Evolutionary conservation across 2,797 vertebrate genomes (phyloP), one percentile per base, ranked within the genome.

Genomic region (Melanogrammus aeglefinus): DNA sequence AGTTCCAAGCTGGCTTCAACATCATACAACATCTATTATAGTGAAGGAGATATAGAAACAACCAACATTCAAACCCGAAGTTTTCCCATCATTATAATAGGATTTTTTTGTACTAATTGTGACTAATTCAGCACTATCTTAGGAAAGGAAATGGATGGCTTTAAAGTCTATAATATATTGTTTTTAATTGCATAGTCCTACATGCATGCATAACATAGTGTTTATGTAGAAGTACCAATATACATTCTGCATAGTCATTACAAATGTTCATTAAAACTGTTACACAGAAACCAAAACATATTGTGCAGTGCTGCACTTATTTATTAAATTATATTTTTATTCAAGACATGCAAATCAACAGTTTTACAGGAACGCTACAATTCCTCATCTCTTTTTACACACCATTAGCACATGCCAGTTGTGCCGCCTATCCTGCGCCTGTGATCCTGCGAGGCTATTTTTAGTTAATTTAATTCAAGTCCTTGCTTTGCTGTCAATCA

Each of bases 401-500:
- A 57, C 51, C 51, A 57, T 21, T 18, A 57, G 51, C 51, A 57
- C 51, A 57, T 16, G 18, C 18, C 16, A 18, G 51, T 57, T n/a
- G 51, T 57, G 51, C 4, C 47, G 47, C 47, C 47, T 51, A 16
- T 7, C 51, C 51, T 57, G 51, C 51, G 7, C 51, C 51, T 57
- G 51, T 57, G 51, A 21, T 57, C 51, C 51, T 18, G 18, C 18
- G 51, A 16, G 16, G 51, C 51, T 57, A 57, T 57, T 57, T 57
- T 57, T 57, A 57, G 51, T 57, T 57, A 57, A 57, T 57, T 57
- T 57, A 77, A 36, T 86, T 86, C 77, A 3, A 14, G 38, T 39
- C 78, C 88, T 85, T 78, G 72, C 18, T 8, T 38, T 33, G 87
- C 86, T 84, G 83, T 91, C 91, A 89, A 84, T 89, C 87, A 91